These are phyloP conservation scores for Alosa sapidissima DNA, from an alignment of 2,797 vertebrate species.

Conservation along the genomic window DNA sequence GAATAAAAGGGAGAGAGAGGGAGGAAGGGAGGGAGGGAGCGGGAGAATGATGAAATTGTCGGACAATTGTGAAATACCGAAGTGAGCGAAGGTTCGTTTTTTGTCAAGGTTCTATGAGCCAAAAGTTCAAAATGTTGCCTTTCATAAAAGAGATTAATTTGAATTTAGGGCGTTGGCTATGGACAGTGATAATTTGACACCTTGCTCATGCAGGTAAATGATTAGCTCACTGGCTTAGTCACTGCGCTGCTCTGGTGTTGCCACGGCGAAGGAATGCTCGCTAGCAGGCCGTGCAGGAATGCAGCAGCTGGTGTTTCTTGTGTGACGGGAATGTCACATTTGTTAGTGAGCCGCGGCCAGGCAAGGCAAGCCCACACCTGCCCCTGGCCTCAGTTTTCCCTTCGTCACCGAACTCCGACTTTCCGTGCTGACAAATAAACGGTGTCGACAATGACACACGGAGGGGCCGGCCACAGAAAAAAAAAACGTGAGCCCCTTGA, in stretches of 20 bases:
- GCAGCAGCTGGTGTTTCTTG: slow-evolving; percentile 45
- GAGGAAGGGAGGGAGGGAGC: background rate
- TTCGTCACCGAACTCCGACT: background rate
- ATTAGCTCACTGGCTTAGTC: background rate
- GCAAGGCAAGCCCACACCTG: slow-evolving; percentile 41
- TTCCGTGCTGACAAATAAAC: slow-evolving; percentile 12
- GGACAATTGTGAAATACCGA: background rate
- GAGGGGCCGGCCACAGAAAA: background rate
- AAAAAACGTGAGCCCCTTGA: background rate
- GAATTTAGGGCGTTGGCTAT: background rate
- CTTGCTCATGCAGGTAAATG: background rate
- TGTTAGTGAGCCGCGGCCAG: slow-evolving; percentile 25
- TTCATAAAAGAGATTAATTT: background rate
- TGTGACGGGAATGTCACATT: slow-evolving; percentile 48
- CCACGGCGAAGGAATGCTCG: background rate
- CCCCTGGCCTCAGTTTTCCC: background rate
- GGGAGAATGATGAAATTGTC: slow-evolving; percentile 1
- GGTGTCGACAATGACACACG: background rate
- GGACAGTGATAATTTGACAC: slow-evolving; percentile 1
- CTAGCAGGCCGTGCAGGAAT: slow-evolving; percentile 32
- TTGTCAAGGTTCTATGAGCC: background rate
- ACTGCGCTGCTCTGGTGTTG: background rate
- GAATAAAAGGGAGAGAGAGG: background rate
- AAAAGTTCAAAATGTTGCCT: background rate
- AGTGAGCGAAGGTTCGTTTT: background rate